Evolutionary conservation across 2,113 vertebrate genomes (phyloP), one percentile per base, ranked within the genome.

Genomic region (Rhinichthys klamathensis): DNA sequence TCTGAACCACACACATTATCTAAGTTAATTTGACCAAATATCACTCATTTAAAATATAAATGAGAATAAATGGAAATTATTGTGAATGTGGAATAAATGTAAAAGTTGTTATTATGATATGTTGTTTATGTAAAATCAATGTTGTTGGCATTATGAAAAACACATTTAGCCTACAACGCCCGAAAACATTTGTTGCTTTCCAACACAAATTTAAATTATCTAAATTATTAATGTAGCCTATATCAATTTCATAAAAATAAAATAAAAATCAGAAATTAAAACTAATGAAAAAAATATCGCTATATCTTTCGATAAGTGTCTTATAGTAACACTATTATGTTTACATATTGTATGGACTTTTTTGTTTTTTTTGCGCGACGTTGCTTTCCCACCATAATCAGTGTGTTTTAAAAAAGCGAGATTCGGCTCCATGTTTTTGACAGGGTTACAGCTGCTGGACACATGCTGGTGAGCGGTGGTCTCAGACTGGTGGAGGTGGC

Each of bases 401-500:
- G 67, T 21, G 3, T 49, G 18, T 58, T 83, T 56, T 21, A 73
- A 83, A 83, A 23, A 54, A 58, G 80, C 80, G 49, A 58, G 67
- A 38, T 60, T 35, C 30, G 49, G 25, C 74, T 77, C 25, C n/a
- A 58, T 83, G 30, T 83, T 70, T 80, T 32, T 16, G 67, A 83
- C 32, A 35, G 67, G 67, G 65, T 12, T 83, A 72, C 87, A 89
- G 88, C 88, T 89, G 90, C 80, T 82, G 85, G 78, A 83, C 87
- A 78, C 83, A 86, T 85, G 85, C 80, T 86, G 87, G 69, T 86
- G 77, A 85, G 85, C 63, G 80, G 84, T 89, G 82, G 84, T 84
- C 76, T 87, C 81, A 82, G 74, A 58, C 80, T 65, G 84, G 87
- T 84, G 58, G 70, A 89, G 86, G 87, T 87, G 87, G 87, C 86